Percentiles rank a stretch among this genome's conserved stretches.
Conservation (phyloP, 2,113 vertebrate genomes). For the Amphiprion ocellaris region DNA sequence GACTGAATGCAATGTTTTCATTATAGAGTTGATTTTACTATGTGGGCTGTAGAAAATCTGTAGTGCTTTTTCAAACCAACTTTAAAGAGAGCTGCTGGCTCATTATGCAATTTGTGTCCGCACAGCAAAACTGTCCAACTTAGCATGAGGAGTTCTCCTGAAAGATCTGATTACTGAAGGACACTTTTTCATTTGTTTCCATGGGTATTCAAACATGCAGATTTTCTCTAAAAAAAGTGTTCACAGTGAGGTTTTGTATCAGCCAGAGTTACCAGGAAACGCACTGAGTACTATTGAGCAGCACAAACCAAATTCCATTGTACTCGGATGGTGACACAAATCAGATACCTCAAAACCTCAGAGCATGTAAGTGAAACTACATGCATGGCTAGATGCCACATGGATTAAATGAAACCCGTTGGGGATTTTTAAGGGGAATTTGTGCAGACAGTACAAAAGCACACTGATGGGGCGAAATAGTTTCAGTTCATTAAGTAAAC, state of each 20-base stretch:
- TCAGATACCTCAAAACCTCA: neutral
- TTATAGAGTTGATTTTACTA: constrained; percentile 44
- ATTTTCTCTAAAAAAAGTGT: too few species aligned
- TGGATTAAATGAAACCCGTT: neutral
- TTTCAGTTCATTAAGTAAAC: neutral
- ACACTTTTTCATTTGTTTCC: neutral
- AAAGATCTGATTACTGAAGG: neutral
- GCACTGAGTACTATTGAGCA: too few species aligned
- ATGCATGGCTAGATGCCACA: neutral
- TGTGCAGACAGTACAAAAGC: neutral
- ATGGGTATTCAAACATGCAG: neutral
- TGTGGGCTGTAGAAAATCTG: constrained; percentile 41
- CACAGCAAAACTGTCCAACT: constrained; percentile 46
- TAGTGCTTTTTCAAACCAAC: constrained; percentile 45
- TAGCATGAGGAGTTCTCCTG: constrained; percentile 26
- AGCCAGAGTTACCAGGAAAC: too few species aligned
- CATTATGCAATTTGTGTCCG: constrained; percentile 63
- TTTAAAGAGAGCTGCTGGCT: constrained; percentile 61
- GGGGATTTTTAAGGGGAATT: neutral
- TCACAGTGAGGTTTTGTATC: too few species aligned
- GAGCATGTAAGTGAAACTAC: constrained; percentile 16
- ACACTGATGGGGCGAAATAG: neutral
- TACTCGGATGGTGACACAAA: neutral
- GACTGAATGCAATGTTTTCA: constrained; percentile 62
- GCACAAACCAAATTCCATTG: neutral